Evolutionary conservation across 2,888 invertebrate species (phyloP).

Genomic region (Hemicrepidius hirtus): DNA sequence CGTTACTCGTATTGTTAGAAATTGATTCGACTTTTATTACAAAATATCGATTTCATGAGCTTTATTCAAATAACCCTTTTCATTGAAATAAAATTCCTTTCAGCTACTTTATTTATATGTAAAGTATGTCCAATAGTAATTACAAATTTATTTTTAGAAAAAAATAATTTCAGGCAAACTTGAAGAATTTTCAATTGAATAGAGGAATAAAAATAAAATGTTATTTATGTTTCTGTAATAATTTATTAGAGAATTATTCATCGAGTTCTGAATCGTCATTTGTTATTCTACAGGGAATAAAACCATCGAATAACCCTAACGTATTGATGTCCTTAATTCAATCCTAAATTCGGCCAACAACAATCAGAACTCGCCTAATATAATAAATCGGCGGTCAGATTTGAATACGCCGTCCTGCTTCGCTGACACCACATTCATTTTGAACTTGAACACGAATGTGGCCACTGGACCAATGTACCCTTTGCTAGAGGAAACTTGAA

Average conservation of each 20-base stretch:
- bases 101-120: too few species aligned
- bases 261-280: constrained; percentile 32
- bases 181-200: too few species aligned
- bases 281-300: constrained; percentile 22
- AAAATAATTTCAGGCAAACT: too few species aligned
- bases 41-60: constrained; percentile 52
- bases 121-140: too few species aligned
- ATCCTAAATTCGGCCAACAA: constrained; percentile 47
- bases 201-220: too few species aligned
- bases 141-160: too few species aligned
- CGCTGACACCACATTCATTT: constrained; percentile 53
- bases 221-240: background rate
- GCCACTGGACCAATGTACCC: constrained; percentile 50
- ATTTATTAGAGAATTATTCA: constrained; percentile 25
- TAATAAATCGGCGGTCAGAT: constrained; percentile 54
- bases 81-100: constrained; percentile 26
- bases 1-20: constrained; percentile 50
- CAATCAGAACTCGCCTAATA: constrained; percentile 49
- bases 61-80: constrained; percentile 36
- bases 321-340: constrained; percentile 51
- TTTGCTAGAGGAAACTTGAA: constrained; percentile 50
- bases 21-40: constrained; percentile 53
- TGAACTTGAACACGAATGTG: constrained; percentile 51
- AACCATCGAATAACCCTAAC: constrained; percentile 38
- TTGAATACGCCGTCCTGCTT: constrained; percentile 53